Evolutionary conservation across 2,888 invertebrate genomes (phyloP).

Genomic region (Tupiocoris notatus): DNA sequence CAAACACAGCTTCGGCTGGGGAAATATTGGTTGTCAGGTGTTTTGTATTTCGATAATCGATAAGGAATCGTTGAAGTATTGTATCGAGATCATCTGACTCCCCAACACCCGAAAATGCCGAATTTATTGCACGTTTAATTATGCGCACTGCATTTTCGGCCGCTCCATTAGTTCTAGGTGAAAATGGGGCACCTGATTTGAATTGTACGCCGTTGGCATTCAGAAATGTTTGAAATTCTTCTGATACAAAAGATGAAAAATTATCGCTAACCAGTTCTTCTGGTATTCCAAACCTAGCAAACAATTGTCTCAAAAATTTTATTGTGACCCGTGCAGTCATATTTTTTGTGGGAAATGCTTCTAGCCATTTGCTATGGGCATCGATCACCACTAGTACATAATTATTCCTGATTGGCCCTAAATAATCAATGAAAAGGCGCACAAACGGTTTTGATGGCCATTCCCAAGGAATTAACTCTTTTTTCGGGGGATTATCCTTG

Average conservation of each 20-base stretch:
- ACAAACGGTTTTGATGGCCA: slow-evolving; percentile 45
- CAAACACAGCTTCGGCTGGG: background rate
- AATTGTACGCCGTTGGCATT: slow-evolving; percentile 7
- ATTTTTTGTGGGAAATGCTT: slow-evolving; percentile 41
- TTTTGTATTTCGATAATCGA: slow-evolving; percentile 14
- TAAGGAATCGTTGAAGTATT: background rate
- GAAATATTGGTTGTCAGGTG: slow-evolving; percentile 6
- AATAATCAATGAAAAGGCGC: slow-evolving; percentile 49
- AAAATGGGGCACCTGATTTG: slow-evolving; percentile 23
- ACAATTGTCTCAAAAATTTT: slow-evolving; percentile 18
- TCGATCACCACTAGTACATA: slow-evolving; percentile 45
- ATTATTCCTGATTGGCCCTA: slow-evolving; percentile 43
- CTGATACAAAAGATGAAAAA: slow-evolving; percentile 25
- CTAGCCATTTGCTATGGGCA: slow-evolving; percentile 49
- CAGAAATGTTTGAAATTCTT: slow-evolving; percentile 37
- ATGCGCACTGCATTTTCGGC: slow-evolving; percentile 41
- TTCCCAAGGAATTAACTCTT: slow-evolving; percentile 46
- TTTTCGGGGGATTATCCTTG: slow-evolving; percentile 45
- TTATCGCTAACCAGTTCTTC: slow-evolving; percentile 24
- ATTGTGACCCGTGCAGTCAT: slow-evolving; percentile 33
- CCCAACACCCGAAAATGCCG: background rate
- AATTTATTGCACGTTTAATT: slow-evolving; percentile 11
- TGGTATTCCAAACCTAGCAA: slow-evolving; percentile 39
- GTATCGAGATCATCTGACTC: background rate
- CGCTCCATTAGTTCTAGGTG: slow-evolving; percentile 26